Base-by-base conservation (phyloP, 2,888 invertebrate species). In the Microplitis deprimator region DNA sequence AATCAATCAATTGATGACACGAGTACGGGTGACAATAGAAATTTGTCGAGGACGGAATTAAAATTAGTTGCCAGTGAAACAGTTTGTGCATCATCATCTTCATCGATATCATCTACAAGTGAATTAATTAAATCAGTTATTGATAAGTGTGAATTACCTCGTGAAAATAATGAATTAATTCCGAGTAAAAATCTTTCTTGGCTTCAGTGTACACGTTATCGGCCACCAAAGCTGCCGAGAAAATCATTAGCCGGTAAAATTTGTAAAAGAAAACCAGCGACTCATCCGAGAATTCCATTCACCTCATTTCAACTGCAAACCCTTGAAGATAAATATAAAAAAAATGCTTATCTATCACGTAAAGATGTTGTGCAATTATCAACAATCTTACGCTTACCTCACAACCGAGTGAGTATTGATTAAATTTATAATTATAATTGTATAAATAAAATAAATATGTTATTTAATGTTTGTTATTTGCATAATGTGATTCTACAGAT, bases 171-270 rank as follows among this genome's bases (percentile, higher is more conserved):
- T 6, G 29, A 20, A 39, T 29, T 64, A 40, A 16, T 68, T 20
- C 6, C 72, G n/a, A 7, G 17, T 16, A 69, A 61, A 13, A 20
- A 87, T 61, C 80, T 89, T 1, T 83, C 87, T 72, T 95, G 95
- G 95, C 88, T 95, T 81, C 93, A 93, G 81, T 95, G 94, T 84
- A 94, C 95, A 4, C 91, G 95, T 79, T 95, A 95, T 84, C 92
- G 92, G 81, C 95, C 95, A 1, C 95, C 95, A 0, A 93, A 93
- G 84, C 87, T 95, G 69, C 93, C 93, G 84, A 92, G 94, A 92
- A 91, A 93, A 92, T 78, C 85, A 0, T 41, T 76, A 0, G 62
- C 77, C 1, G 83, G 82, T 0, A 87, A 84, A 76, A 75, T 74
- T 4, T 77, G 80, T 1, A 87, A 87, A 75, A 82, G 89, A 73